These are phyloP conservation scores for Herpailurus yagouaroundi DNA, from an alignment of 2,113 vertebrate species.

Conservation along the genomic window DNA sequence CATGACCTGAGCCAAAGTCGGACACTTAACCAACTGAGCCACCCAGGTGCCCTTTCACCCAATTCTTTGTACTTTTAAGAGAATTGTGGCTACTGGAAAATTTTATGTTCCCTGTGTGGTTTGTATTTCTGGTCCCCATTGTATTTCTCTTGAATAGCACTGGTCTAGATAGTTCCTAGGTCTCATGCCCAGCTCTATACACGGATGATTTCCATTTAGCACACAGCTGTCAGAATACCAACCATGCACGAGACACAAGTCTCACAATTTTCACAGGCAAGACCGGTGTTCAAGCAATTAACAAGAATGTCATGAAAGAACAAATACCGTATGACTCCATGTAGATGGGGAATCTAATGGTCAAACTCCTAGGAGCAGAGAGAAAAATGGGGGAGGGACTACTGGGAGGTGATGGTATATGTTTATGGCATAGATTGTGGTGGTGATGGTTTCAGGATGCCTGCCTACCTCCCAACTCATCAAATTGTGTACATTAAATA, in stretches of 20 bases:
- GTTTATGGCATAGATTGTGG: background rate
- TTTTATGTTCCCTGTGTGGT: background rate
- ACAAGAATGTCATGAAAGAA: background rate
- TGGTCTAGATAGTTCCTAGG: background rate
- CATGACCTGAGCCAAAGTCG: too few relatives aligned
- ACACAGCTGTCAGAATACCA: background rate
- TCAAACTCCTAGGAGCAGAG: background rate
- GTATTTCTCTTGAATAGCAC: background rate
- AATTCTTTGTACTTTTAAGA: background rate
- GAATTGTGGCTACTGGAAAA: background rate
- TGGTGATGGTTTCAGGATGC: background rate
- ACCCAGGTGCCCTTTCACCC: background rate
- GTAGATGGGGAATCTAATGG: too few relatives aligned
- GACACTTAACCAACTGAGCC: too few relatives aligned
- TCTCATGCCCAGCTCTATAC: background rate
- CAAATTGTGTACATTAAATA: background rate
- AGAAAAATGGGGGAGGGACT: background rate
- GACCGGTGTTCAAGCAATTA: background rate
- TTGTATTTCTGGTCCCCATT: background rate
- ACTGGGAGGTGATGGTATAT: background rate
- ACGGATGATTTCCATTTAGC: background rate
- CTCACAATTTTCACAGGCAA: background rate
- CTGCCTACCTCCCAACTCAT: background rate
- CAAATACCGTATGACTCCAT: background rate
- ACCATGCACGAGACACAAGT: accelerated